These are phyloP conservation scores for Neoarius graeffei DNA, from an alignment of 2,113 vertebrate genomes.

Conservation along the genomic window DNA sequence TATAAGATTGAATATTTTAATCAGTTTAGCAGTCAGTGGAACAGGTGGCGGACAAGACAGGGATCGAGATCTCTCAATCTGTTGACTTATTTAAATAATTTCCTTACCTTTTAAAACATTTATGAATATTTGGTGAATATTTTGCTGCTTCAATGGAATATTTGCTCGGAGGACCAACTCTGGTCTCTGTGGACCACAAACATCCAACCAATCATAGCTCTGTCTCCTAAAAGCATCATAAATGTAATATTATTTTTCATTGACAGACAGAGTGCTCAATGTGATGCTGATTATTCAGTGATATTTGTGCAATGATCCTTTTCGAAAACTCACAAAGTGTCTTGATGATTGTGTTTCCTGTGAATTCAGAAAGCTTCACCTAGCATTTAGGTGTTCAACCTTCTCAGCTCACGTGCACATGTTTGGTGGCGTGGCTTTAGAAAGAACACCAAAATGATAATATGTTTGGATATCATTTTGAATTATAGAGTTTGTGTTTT, in stretches of 20 bases:
- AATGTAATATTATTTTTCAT: background rate
- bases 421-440: background rate
- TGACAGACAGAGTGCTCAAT: background rate
- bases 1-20: slow-evolving; percentile 61
- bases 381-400: too few relatives aligned
- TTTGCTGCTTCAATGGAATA: background rate
- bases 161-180: background rate
- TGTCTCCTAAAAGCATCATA: background rate
- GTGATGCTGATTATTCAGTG: background rate
- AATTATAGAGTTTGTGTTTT: too few relatives aligned
- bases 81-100: background rate
- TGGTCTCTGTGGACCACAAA: background rate
- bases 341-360: background rate
- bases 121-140: background rate
- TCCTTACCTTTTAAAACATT: background rate
- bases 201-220: background rate
- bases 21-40: slow-evolving; percentile 60
- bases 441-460: background rate
- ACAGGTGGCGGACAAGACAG: slow-evolving; percentile 53
- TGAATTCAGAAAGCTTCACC: too few relatives aligned
- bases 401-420: background rate
- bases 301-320: background rate
- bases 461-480: too few relatives aligned
- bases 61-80: background rate
- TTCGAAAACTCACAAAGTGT: background rate